Evolutionary conservation across 2,797 vertebrate species (phyloP).

Genomic region (Cryptoblepharus egeriae): DNA sequence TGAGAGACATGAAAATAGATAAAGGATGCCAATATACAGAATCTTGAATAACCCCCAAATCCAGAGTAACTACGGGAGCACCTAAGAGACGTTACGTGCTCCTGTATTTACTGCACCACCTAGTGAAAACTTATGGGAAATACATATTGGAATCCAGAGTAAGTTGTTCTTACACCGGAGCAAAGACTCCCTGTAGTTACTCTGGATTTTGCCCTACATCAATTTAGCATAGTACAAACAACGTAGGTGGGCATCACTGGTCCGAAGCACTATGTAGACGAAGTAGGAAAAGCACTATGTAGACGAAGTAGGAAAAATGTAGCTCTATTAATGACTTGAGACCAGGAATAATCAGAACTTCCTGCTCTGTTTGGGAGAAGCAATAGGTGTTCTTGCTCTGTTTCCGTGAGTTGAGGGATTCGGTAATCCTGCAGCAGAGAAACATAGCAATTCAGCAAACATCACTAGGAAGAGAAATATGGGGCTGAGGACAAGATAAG

Average conservation of each 20-base stretch:
- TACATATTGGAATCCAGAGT: too few species aligned
- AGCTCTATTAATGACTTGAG: not conserved
- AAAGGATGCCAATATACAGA: not conserved
- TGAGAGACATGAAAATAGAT: not conserved
- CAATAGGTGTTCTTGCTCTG: not conserved
- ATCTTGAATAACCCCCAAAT: not conserved
- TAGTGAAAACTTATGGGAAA: too few species aligned
- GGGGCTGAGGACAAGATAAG: not conserved
- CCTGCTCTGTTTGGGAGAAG: conserved; percentile 4
- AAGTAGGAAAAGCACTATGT: not conserved
- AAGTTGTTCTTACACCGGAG: too few species aligned
- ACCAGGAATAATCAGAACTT: not conserved
- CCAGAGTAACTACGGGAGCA: too few species aligned
- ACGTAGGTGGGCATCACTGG: not conserved
- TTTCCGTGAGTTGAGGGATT: not conserved
- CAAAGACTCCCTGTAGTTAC: too few species aligned
- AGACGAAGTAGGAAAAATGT: not conserved
- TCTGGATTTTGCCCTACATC: too few species aligned
- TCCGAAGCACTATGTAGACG: not conserved
- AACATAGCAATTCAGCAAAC: rapidly evolving
- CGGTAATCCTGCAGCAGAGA: not conserved
- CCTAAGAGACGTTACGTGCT: too few species aligned
- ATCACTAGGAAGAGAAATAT: not conserved
- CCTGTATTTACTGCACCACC: too few species aligned
- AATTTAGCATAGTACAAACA: not conserved